Evolutionary conservation across 37 sponge, comb jelly and placozoan genomes (phyloP), one percentile per base, ranked within the genome.

Genomic region (Axinella damicornis): DNA sequence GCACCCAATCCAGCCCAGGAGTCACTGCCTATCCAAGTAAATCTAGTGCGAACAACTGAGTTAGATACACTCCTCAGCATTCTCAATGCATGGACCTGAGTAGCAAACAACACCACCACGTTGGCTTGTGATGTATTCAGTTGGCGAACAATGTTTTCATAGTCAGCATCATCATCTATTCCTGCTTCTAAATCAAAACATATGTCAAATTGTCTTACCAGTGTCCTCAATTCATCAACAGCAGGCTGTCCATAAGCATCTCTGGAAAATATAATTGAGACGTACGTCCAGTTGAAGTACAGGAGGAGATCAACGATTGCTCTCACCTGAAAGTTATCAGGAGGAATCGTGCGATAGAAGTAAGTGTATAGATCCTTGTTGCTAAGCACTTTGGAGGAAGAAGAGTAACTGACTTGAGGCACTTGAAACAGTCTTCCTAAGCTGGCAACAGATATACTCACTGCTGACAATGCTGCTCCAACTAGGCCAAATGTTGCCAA

Each of bases 361-460:
- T 81, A 95, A 9, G 27, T 53, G 76, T 92, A 91, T 15, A 73
- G 52, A 1, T 88, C 71, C 13, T 80, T 46, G 56, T 95, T 85
- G 56, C 83, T 92, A 17, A 95, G 87, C 5, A 76, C 31, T 18
- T 83, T 55, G 20, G 80, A 77, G n/a, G 95, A 65, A 14, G 92
- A 92, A 40, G 88, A 61, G 53, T 92, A 95, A 67, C 95, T 92
- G 28, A 95, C 60, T 68, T 86, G 89, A 14, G 95, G 89, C 28
- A 84, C 71, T 25, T 58, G 35, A 55, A 95, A 95, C 14, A 89
- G 60, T 16, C 87, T 46, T 4, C 46, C 46, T 4, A 46, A 9
- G 46, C 9, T 46, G 9, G 46, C 46, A 46, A 46, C 46, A 12
- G 46, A 9, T 46, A 46, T 9, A 46, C 46, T 46, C 6, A 46